Evolutionary conservation across 2,888 invertebrate species (phyloP).

Genomic region (Iselma pallidipennis): DNA sequence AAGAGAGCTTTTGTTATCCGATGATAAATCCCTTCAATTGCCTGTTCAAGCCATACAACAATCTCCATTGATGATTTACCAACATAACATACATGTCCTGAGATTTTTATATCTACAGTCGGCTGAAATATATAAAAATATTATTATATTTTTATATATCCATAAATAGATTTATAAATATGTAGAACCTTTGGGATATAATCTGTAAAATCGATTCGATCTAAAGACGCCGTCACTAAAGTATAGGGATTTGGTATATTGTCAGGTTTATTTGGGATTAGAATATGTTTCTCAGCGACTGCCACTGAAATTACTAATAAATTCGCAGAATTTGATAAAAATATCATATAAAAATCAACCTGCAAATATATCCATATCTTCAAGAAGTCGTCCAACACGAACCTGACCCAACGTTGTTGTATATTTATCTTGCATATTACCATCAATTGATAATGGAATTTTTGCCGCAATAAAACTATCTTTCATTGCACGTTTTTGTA

Average conservation of each 20-base stretch:
- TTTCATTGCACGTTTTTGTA: conserved; percentile 63
- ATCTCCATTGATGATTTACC: conserved; percentile 72
- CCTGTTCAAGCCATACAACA: conserved; percentile 71
- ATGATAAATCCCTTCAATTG: conserved; percentile 57
- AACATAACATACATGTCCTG: conserved; percentile 73
- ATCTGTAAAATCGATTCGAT: conserved; percentile 64
- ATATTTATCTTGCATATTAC: conserved; percentile 64
- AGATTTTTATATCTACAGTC: conserved; percentile 63
- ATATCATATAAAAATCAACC: not conserved
- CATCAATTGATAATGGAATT: conserved; percentile 64
- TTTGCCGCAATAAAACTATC: conserved; percentile 67
- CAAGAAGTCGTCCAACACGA: conserved; percentile 69
- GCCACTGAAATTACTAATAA: conserved; percentile 54
- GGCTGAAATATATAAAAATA: not conserved
- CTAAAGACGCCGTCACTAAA: conserved; percentile 73
- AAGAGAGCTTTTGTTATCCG: conserved; percentile 65
- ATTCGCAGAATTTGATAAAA: not conserved
- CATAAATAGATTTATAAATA: not conserved
- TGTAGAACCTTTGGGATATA: conserved; percentile 50
- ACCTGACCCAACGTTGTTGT: conserved; percentile 62
- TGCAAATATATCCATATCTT: conserved; percentile 77
- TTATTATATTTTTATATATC: not conserved
- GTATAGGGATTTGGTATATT: conserved; percentile 61
- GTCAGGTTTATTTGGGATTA: conserved; percentile 60
- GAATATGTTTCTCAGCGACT: conserved; percentile 67